These are phyloP conservation scores for Lasioglossum pauxillum DNA, from an alignment of 2,888 invertebrate species.

Conservation along the genomic window DNA sequence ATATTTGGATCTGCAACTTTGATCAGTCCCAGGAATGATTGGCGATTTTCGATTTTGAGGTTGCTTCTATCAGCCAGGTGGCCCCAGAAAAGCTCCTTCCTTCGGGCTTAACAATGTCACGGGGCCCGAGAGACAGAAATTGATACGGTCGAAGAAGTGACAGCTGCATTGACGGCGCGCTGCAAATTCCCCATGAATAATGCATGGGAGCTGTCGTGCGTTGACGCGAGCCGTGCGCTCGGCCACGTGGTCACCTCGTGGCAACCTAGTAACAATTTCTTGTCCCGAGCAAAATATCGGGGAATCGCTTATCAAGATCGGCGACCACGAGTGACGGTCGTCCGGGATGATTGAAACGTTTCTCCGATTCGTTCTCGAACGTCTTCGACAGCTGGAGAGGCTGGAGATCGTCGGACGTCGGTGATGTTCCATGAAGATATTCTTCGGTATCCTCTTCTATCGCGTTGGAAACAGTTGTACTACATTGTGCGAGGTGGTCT, in stretches of 20 bases:
- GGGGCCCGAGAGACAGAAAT: slow-evolving; percentile 38
- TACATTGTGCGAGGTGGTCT: not conserved
- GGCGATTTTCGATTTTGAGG: not conserved
- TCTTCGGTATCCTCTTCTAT: not conserved
- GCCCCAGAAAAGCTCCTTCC: not conserved
- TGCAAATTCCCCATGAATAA: slow-evolving; percentile 55
- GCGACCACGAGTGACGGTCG: slow-evolving; percentile 33
- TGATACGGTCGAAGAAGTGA: slow-evolving; percentile 50
- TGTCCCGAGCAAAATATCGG: slow-evolving; percentile 43
- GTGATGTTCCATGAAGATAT: not conserved
- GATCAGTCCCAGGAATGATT: not conserved
- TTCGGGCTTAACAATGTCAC: not conserved
- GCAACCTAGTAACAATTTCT: slow-evolving; percentile 55
- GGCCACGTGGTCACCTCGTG: slow-evolving; percentile 43
- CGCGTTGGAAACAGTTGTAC: not conserved
- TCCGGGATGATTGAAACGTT: slow-evolving; percentile 56
- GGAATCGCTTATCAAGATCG: slow-evolving; percentile 48
- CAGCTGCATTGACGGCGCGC: slow-evolving; percentile 47
- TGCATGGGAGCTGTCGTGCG: slow-evolving; percentile 47
- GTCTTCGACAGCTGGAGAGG: not conserved
- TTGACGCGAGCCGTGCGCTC: slow-evolving; percentile 44
- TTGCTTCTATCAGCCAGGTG: not conserved
- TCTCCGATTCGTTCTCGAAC: slow-evolving; percentile 32
- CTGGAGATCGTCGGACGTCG: not conserved
- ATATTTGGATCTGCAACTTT: not conserved